phyloP scores from a whole-genome alignment of 2,113 vertebrate genomes.

The Cryptomyrus ogoouensis region DNA sequence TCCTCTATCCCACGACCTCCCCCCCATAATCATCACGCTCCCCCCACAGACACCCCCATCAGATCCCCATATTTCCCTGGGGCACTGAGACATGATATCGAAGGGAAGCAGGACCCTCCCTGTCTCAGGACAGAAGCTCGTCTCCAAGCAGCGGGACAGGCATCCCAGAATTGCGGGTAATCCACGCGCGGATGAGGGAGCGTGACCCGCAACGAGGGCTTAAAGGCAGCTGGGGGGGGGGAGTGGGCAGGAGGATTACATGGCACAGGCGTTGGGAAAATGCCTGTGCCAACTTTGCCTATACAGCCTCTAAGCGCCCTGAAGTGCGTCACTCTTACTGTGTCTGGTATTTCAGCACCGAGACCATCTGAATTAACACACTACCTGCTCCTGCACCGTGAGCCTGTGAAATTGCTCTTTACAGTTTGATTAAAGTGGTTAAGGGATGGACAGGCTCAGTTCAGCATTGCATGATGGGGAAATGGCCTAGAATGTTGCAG shows the following conservation, averaged over 20 bases:
- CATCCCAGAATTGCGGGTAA: not conserved
- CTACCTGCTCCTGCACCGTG: not conserved
- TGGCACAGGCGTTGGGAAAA: not conserved
- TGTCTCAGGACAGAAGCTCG: not conserved
- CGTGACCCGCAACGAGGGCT: not conserved
- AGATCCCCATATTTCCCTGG: not conserved
- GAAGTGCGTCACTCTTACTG: not conserved
- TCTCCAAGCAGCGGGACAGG: not conserved
- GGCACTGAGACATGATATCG: not conserved
- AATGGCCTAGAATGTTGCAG: not conserved
- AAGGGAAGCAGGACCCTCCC: not conserved
- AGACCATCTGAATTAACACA: not conserved
- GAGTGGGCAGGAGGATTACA: not conserved
- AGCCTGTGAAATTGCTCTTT: not conserved
- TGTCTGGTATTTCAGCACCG: not conserved
- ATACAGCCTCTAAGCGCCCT: not conserved
- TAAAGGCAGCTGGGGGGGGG: not conserved
- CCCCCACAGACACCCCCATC: not conserved
- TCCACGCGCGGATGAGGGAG: not conserved
- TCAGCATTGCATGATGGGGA: not conserved
- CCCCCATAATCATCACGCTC: not conserved
- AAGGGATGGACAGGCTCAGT: not conserved
- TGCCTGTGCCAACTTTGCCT: not conserved
- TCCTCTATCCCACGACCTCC: not conserved
- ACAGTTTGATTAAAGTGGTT: not conserved